A percentile compares a stretch with the other conserved stretches of the same genome.
These are phyloP conservation scores for Cartodere bifasciata DNA, from an alignment of 2,888 invertebrate genomes.

Conservation along the genomic window DNA sequence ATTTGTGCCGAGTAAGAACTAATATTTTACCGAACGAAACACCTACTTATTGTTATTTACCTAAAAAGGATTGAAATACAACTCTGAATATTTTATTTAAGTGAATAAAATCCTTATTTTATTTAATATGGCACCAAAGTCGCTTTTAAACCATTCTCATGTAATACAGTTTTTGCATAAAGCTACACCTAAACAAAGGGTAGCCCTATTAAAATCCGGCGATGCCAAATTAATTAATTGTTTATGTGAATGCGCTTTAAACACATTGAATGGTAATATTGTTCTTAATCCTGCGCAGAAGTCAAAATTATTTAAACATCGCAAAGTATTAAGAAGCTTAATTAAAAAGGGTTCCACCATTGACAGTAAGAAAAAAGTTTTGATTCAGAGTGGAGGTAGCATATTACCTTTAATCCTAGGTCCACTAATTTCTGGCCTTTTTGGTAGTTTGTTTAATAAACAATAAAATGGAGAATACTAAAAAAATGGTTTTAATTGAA, in stretches of 20 bases:
- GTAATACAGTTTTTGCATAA: conserved; percentile 4
- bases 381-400: conserved; percentile 5
- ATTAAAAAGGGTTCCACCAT: conserved; percentile 2
- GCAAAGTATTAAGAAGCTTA: conserved; percentile 6
- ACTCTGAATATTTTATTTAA: too few species aligned
- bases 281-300: conserved; percentile 7
- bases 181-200: conserved; percentile 4
- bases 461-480: conserved; percentile 10
- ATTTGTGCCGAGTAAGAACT: conserved; percentile 11
- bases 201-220: conserved; percentile 5
- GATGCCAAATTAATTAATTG: conserved; percentile 1
- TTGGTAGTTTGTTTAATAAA: conserved; percentile 8
- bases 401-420: conserved; percentile 5
- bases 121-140: too few species aligned
- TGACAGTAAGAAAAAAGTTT: conserved; percentile 5
- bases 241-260: conserved; percentile 7
- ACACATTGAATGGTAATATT: conserved; percentile 7
- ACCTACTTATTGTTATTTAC: conserved; percentile 7
- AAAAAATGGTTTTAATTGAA: conserved; percentile 9
- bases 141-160: too few species aligned
- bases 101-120: too few species aligned
- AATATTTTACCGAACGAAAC: conserved; percentile 12
- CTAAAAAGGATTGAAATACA: conserved; percentile 9
- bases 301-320: conserved; percentile 2
- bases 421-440: conserved; percentile 6